Percentiles rank a stretch among this genome's conserved stretches.
Conservation (phyloP, 2,113 vertebrate species). For the Phodopus roborovskii region DNA sequence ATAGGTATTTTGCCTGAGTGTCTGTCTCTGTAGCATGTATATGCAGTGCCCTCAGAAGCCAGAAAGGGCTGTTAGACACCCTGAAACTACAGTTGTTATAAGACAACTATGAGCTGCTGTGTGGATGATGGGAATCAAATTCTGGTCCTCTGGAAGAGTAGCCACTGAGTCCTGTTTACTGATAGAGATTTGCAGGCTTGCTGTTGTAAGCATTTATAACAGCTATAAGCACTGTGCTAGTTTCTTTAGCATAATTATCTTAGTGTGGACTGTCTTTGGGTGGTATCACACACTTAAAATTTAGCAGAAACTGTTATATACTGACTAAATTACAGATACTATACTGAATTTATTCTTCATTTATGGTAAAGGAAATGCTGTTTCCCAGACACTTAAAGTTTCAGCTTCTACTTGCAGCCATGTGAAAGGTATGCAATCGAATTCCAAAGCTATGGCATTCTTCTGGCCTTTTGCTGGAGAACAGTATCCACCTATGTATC, state of each 20-base stretch:
- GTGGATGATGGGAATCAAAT: not conserved
- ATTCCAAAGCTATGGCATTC: not conserved
- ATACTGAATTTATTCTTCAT: not conserved
- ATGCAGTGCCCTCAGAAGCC: not conserved
- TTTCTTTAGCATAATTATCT: not conserved
- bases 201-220: slow-evolving; percentile 4
- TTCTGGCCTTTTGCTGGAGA: not conserved
- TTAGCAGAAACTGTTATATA: not conserved
- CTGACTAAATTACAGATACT: not conserved
- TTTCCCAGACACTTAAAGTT: not conserved
- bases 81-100: not conserved
- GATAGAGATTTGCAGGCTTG: not conserved
- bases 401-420: not conserved
- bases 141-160: not conserved
- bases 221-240: not conserved
- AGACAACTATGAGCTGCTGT: not conserved
- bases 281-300: not conserved
- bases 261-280: not conserved
- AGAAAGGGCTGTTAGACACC: not conserved
- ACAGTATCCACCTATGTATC: not conserved
- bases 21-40: not conserved
- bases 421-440: not conserved
- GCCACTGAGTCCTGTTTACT: not conserved
- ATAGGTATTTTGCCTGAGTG: not conserved
- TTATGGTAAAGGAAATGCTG: not conserved